These are phyloP conservation scores for Ctenochaetus hawaiiensis DNA, from an alignment of 2,797 vertebrate species.

Conservation along the genomic window DNA sequence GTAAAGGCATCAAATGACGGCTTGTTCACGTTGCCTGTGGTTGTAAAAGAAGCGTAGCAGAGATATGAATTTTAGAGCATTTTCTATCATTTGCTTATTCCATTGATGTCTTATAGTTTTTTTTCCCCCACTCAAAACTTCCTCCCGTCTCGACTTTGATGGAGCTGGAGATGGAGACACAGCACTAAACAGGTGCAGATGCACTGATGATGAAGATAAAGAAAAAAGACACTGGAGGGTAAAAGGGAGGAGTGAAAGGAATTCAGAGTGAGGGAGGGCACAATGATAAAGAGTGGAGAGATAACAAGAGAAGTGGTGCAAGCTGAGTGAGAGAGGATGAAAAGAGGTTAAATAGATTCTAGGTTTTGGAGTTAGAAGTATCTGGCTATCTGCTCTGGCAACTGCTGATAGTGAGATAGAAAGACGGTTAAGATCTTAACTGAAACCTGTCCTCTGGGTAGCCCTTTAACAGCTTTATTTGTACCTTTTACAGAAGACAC, in stretches of 20 bases:
- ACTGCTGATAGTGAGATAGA: constrained; percentile 43
- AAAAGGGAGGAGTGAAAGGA: constrained; percentile 28
- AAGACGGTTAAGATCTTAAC: constrained; percentile 44
- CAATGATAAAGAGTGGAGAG: constrained; percentile 38
- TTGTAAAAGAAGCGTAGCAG: constrained; percentile 47
- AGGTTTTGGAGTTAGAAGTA: constrained; percentile 47
- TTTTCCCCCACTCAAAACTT: constrained; percentile 44
- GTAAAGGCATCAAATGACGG: constrained; percentile 61
- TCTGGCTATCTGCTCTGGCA: constrained; percentile 30
- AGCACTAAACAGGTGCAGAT: constrained; percentile 62
- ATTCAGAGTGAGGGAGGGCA: constrained; percentile 14
- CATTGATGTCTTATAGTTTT: constrained; percentile 49
- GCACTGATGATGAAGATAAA: constrained; percentile 66
- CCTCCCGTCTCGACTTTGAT: constrained; percentile 58
- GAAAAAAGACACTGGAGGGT: constrained; percentile 48
- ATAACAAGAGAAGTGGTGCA: constrained; percentile 51
- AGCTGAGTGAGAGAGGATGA: constrained; percentile 54
- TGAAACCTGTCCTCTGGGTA: constrained; percentile 30
- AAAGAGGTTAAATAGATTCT: constrained; percentile 63
- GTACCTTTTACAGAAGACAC: constrained; percentile 25
- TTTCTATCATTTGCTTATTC: constrained; percentile 45
- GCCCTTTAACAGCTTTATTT: constrained; percentile 45
- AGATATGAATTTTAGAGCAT: constrained; percentile 59
- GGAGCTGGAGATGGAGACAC: constrained; percentile 62
- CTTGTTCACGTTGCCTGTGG: constrained; percentile 63